Evolutionary conservation across 37 sponge, comb jelly and placozoan species (phyloP), one percentile per base, ranked within the genome.

Genomic region (Eunapius fragilis): DNA sequence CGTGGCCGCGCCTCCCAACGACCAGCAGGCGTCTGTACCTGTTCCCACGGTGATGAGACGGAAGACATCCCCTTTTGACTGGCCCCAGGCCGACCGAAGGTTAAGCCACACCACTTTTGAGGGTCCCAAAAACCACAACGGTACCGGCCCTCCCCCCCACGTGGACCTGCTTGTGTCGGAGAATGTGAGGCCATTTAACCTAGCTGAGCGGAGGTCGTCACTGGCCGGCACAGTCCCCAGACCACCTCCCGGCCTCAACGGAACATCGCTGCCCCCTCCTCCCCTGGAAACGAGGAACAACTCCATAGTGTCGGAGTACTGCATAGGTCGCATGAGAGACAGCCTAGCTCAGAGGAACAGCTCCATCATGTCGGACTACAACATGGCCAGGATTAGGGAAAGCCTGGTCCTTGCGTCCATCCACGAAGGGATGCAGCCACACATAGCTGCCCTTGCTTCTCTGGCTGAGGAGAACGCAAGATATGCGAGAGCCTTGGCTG

Each of bases 391-490:
- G 27, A 22, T 74, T 5, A 74, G 75, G 6, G 67, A 41, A 30
- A 34, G 69, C 2, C 25, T 73, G 25, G 10, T 19, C 45, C 13
- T 33, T 6, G 6, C 22, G 11, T 6, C 84, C 41, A 24, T 45
- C 74, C 74, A 71, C 74, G 31, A 36, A 26, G 45, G 41, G 41
- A 41, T 36, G 11, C 23, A n/a, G 11, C 7, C 74, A 35, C 26
- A 70, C 12, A 31, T 88, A 12, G 37, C 14, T 2, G 77, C 67
- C 4, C 68, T 84, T 58, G 90, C 75, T 0, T 25, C 80, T 25
- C 24, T 84, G 58, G 85, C 85, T 24, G 90, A 89, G 31, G 90
- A 84, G 48, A 89, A 72, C 67, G 90, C 90, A 31, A 27, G 68
- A 74, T 71, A 71, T 3, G 80, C 90, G 2, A 33, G 81, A 31